These are phyloP conservation scores for Stegastes partitus DNA, from an alignment of 2,113 vertebrate genomes.

Conservation along the genomic window DNA sequence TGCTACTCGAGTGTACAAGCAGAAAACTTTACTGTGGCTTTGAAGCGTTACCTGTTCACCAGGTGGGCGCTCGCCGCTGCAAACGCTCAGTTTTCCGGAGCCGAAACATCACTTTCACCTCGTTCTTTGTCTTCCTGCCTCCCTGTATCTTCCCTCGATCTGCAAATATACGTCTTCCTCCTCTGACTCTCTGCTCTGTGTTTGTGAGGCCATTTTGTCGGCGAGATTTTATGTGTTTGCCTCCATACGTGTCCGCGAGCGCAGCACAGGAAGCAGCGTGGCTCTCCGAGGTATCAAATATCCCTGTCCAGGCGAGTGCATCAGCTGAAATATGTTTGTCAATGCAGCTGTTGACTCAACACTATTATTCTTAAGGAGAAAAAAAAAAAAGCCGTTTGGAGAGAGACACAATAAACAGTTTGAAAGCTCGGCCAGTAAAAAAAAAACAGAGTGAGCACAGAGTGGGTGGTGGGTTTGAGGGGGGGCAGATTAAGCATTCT, in stretches of 20 bases:
- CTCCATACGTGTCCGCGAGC: slow-evolving; percentile 18
- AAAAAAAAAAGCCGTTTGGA: slow-evolving; percentile 60
- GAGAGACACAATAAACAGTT: slow-evolving; percentile 70
- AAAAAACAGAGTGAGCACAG: slow-evolving; percentile 3
- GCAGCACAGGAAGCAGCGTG: not conserved
- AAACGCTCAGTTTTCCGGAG: too few relatives aligned
- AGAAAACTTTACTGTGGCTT: too few relatives aligned
- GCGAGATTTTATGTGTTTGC: slow-evolving; percentile 43
- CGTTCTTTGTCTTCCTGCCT: slow-evolving; percentile 31
- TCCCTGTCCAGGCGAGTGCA: slow-evolving; percentile 45
- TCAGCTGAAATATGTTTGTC: slow-evolving; percentile 75
- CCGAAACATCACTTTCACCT: too few relatives aligned
- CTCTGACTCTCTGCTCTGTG: not conserved
- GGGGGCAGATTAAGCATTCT: slow-evolving; percentile 78
- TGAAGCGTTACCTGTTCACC: too few relatives aligned
- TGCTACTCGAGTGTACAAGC: too few relatives aligned
- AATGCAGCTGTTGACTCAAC: slow-evolving; percentile 75
- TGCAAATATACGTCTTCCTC: too few relatives aligned
- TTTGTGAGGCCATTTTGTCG: slow-evolving; percentile 69
- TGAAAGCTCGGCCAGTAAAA: slow-evolving; percentile 62
- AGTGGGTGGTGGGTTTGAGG: slow-evolving; percentile 3
- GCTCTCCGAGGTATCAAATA: slow-evolving; percentile 63
- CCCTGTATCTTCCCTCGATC: not conserved
- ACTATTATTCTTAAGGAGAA: slow-evolving; percentile 70
- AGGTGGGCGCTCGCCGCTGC: too few relatives aligned